phyloP scores from a whole-genome alignment of 2,113 vertebrate genomes.

The Antechinus stuartii region DNA sequence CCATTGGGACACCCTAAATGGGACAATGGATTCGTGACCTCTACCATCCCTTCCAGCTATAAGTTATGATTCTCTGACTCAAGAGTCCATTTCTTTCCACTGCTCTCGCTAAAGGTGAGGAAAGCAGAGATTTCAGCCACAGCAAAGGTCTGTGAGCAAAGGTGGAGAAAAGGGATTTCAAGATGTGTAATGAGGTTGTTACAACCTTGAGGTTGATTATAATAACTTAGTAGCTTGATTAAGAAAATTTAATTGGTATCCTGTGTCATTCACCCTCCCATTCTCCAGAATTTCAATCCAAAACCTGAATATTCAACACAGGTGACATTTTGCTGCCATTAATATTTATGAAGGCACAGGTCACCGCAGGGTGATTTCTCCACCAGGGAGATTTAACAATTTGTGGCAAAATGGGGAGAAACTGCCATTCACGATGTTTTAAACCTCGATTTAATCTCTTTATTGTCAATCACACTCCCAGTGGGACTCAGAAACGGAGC shows the following conservation, averaged over 20 bases:
- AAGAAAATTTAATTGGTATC: constrained; percentile 57
- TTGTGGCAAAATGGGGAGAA: constrained; percentile 29
- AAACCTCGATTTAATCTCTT: not conserved
- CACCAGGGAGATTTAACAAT: constrained; percentile 24
- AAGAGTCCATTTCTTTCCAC: not conserved
- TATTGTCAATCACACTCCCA: constrained; percentile 9
- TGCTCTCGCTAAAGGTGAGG: not conserved
- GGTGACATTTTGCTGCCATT: constrained; percentile 58
- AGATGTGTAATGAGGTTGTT: constrained; percentile 22
- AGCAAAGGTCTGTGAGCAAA: not conserved
- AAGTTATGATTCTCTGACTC: not conserved
- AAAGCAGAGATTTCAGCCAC: not conserved
- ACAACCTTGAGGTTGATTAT: constrained; percentile 40
- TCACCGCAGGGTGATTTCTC: constrained; percentile 64
- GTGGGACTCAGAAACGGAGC: constrained; percentile 44
- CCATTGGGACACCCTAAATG: not conserved
- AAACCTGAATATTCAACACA: constrained; percentile 64
- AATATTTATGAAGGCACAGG: constrained; percentile 65
- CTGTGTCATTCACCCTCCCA: constrained; percentile 35
- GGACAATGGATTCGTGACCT: not conserved
- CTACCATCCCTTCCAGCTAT: not conserved
- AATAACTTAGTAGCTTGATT: constrained; percentile 32
- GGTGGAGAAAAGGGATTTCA: not conserved
- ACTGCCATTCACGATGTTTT: not conserved
- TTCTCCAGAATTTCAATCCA: constrained; percentile 53